Evolutionary conservation across 1,140 invertebrate species (phyloP).

Genomic region (Drosophila eugracilis): DNA sequence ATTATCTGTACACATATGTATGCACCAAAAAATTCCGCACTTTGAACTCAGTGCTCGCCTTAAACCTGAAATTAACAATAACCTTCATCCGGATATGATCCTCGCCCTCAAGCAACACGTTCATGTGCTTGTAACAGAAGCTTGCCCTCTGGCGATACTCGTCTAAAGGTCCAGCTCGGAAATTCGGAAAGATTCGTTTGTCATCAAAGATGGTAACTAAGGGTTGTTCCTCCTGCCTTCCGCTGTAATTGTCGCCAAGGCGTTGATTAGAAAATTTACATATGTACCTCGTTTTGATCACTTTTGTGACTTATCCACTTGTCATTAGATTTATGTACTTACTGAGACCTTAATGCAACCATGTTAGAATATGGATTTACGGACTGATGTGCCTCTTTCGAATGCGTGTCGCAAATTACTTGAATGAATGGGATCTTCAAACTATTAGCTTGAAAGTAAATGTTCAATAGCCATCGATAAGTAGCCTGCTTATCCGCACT

Average conservation of each 20-base stretch:
- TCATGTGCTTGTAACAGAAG: conserved; percentile 94
- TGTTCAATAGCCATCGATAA: conserved; percentile 20
- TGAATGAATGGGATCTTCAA: neutral
- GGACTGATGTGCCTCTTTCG: neutral
- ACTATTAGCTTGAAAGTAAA: conserved; percentile 30
- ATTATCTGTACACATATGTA: too few species aligned
- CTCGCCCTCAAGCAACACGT: conserved; percentile 89
- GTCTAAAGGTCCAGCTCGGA: conserved; percentile 90
- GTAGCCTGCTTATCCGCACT: conserved; percentile 19
- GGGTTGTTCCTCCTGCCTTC: conserved; percentile 14
- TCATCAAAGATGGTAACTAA: conserved; percentile 66
- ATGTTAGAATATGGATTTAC: conserved; percentile 13
- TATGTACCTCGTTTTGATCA: conserved; percentile 11
- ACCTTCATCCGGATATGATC: conserved; percentile 87
- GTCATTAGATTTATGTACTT: conserved; percentile 39
- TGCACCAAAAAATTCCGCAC: conserved; percentile 55
- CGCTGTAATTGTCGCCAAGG: conserved; percentile 48
- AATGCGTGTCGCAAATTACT: conserved; percentile 17
- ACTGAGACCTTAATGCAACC: conserved; percentile 37
- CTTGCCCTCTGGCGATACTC: conserved; percentile 90
- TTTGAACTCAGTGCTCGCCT: conserved; percentile 9
- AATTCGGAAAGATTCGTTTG: conserved; percentile 86
- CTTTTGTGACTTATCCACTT: conserved; percentile 5
- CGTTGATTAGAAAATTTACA: conserved; percentile 22
- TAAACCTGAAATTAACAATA: conserved; percentile 27